Evolutionary conservation across 2,888 invertebrate genomes (phyloP), one percentile per base, ranked within the genome.

Genomic region (Slavum lentiscoides): DNA sequence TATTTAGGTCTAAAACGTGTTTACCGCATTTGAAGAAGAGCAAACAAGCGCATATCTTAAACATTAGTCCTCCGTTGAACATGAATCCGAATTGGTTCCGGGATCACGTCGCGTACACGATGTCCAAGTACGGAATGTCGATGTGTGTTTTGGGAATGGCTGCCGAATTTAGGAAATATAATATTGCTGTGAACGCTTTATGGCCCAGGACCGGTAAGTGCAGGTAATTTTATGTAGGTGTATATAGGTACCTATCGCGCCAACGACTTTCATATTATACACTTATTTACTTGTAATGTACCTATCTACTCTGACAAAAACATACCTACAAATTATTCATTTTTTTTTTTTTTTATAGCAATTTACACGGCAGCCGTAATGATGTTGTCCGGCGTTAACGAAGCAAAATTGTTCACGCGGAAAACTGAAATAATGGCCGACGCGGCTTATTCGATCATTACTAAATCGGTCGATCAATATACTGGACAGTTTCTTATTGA

Each of bases 121-220:
- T 98, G 92, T 96, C 98, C 5, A 98, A 98, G 86, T 98, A 96
- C 86, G 98, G 97, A 39, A 98, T 98, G 97, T 97, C 97, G 0
- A 95, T 98, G 96, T 98, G 97, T 87, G 97, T 94, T 2, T 88
- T 98, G 19, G 98, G 98, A 39, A 97, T 98, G 96, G 91, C 96
- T 30, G 94, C 93, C 83, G 98, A 98, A 88, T 94, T 97, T 85
- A 92, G 90, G 85, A 89, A 90, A 0, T 90, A 90, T 84, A 92
- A 93, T 82, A 92, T 98, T 83, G 96, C 93, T 21, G 97, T 98
- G 11, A 98, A 98, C 87, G 96, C 97, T 0, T 89, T 98, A 0
- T 98, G 98, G 98, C 98, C 98, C 0, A 91, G 91, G 86, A 97
- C 97, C 84, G 93, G 94, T 94, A 86, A 84, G 30, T 30, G n/a